phyloP scores from a whole-genome alignment of 1,140 invertebrate species.

The Brachionus plicatilis region DNA sequence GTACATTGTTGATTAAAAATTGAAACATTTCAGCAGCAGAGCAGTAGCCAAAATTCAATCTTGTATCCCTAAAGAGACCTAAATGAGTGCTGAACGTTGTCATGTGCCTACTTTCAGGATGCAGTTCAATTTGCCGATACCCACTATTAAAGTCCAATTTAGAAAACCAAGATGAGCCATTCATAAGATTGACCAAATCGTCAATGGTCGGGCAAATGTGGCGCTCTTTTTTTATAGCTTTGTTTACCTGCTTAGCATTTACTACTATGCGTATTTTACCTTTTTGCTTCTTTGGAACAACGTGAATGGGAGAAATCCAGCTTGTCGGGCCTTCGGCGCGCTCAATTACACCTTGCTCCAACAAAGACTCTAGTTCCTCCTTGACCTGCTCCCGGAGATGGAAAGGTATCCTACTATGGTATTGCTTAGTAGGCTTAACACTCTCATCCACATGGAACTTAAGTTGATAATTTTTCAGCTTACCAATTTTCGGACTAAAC shows the following conservation, averaged over 20 bases:
- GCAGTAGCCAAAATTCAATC: neutral
- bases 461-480: conserved; percentile 43
- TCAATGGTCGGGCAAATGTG: too few species aligned
- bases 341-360: conserved; percentile 44
- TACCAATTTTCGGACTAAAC: neutral
- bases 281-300: conserved; percentile 30
- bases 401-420: conserved; percentile 42
- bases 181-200: too few species aligned
- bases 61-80: conserved; percentile 21
- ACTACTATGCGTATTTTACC: too few species aligned
- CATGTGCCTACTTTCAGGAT: conserved; percentile 41
- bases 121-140: conserved; percentile 42
- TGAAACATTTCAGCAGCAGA: neutral
- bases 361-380: conserved; percentile 42
- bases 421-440: conserved; percentile 42
- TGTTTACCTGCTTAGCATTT: too few species aligned
- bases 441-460: conserved; percentile 43
- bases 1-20: neutral
- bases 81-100: conserved; percentile 43
- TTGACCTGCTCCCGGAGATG: conserved; percentile 43
- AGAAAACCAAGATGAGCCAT: too few species aligned
- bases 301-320: conserved; percentile 45
- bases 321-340: conserved; percentile 44
- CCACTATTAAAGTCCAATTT: neutral
- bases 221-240: too few species aligned